A percentile compares a stretch with the other conserved stretches of the same genome.
Evolutionary conservation across 2,113 vertebrate genomes (phyloP).

Genomic region (Mustela nigripes): DNA sequence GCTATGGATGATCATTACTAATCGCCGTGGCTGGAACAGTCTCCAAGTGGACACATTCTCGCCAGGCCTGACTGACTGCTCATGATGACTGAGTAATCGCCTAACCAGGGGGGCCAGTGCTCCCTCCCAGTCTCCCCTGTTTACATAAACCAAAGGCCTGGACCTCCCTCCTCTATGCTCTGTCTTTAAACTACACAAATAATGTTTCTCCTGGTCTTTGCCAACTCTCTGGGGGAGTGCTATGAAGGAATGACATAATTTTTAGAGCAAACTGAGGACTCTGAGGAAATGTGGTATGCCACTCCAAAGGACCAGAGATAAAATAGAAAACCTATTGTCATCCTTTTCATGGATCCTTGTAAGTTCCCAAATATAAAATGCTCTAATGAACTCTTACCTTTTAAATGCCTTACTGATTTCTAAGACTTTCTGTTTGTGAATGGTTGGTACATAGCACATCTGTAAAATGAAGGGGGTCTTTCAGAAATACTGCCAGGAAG

Average conservation of each 20-base stretch:
- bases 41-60: not conserved
- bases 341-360: not conserved
- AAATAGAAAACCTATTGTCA: constrained; percentile 45
- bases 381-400: constrained; percentile 16
- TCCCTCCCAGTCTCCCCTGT: not conserved
- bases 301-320: constrained; percentile 33
- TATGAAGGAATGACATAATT: constrained; percentile 23
- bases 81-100: not conserved
- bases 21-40: not conserved
- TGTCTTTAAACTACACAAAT: constrained; percentile 26
- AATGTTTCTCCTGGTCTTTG: not conserved
- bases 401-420: constrained; percentile 34
- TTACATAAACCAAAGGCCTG: not conserved
- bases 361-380: constrained; percentile 23
- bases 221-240: constrained; percentile 3
- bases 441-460: constrained; percentile 18
- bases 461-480: constrained; percentile 53
- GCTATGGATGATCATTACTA: not conserved
- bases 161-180: not conserved
- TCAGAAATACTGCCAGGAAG: constrained; percentile 48
- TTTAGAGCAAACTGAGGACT: constrained; percentile 40
- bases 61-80: not conserved
- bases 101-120: too few relatives aligned
- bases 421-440: not conserved
- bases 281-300: not conserved